Evolutionary conservation across 2,113 vertebrate genomes (phyloP), one percentile per base, ranked within the genome.

Genomic region (Petrocephalus microphthalmus): DNA sequence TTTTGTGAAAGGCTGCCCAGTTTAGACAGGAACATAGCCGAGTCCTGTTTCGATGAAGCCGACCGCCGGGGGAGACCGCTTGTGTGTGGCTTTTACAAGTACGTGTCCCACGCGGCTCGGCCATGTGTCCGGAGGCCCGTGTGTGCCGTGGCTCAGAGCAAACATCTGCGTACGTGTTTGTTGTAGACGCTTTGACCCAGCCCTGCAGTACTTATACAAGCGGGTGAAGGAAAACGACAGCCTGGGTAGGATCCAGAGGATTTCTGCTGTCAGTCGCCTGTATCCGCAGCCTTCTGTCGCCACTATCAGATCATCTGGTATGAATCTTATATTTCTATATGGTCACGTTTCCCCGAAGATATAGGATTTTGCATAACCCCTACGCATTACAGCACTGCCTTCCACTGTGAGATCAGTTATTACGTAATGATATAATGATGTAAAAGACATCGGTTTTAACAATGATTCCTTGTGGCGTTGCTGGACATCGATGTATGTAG

Each of bases 51-150:
- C 0, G 86, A 91, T 86, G 92, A 92, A 89, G 91, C 89, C 4
- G 88, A 91, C 25, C 88, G 90, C 87, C 90, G 84, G 20, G 89
- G 93, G 4, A 93, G 90, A 33, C 90, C 91, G 0, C 74, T 93
- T 84, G 91, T 93, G 57, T 93, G 90, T 86, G 92, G 91, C 52
- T 94, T 93, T 88, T 92, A 93, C 91, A 93, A 93, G 93, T 93
- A 92, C 90, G 93, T 81, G 5, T 47, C 54, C 42, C 10, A 15
- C 22, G 0, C 56, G 19, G 54, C 45, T 33, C 1, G 29, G 51
- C 52, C 25, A 57, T 5, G 11, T 13, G n/a, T 60, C 6, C 20
- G 0, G 0, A 11, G 10, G 56, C 22, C 20, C 11, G 29, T 22
- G 42, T 29, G 20, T 83, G 29, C 67, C 5, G 29, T 37, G 29